These are phyloP conservation scores for Drosophila macrospina DNA, from an alignment of 2,888 invertebrate species.

Conservation along the genomic window DNA sequence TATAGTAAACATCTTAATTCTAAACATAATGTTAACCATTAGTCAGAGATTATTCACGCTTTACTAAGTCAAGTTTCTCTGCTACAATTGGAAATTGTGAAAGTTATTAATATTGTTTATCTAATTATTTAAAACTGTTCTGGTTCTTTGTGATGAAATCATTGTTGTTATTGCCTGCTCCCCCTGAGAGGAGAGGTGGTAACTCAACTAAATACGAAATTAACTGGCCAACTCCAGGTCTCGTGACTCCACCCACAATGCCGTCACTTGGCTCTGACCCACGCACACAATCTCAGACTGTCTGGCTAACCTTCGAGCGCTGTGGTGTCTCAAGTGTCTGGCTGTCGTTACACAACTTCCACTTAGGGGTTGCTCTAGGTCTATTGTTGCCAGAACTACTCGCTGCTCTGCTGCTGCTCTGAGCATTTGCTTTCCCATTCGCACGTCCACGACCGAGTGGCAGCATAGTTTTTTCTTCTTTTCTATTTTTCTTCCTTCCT, in stretches of 20 bases:
- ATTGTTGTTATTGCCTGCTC: background rate
- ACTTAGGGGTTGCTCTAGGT: conserved; percentile 77
- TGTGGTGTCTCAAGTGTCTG: conserved; percentile 69
- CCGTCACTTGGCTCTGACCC: conserved; percentile 45
- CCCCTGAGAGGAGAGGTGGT: background rate
- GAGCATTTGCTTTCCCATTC: conserved; percentile 36
- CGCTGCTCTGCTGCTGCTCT: conserved; percentile 18
- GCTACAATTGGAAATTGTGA: background rate
- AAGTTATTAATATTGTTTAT: conserved; percentile 24
- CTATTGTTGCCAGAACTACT: conserved; percentile 76
- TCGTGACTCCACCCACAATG: conserved; percentile 75
- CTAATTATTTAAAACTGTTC: conserved; percentile 8
- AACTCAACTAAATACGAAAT: conserved; percentile 1
- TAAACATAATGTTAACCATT: background rate
- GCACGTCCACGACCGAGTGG: conserved; percentile 43
- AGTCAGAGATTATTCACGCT: conserved; percentile 1
- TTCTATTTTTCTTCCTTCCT: conserved; percentile 49
- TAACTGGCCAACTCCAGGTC: conserved; percentile 12
- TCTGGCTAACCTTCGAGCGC: conserved; percentile 27
- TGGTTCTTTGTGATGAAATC: conserved; percentile 37
- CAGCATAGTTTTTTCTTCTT: conserved; percentile 56
- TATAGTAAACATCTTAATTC: background rate
- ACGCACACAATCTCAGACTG: conserved; percentile 34
- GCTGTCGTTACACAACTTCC: conserved; percentile 47
- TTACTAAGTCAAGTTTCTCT: background rate